Base-by-base conservation (phyloP, 2,113 vertebrate genomes). In the Paedocypris sp. region DNA sequence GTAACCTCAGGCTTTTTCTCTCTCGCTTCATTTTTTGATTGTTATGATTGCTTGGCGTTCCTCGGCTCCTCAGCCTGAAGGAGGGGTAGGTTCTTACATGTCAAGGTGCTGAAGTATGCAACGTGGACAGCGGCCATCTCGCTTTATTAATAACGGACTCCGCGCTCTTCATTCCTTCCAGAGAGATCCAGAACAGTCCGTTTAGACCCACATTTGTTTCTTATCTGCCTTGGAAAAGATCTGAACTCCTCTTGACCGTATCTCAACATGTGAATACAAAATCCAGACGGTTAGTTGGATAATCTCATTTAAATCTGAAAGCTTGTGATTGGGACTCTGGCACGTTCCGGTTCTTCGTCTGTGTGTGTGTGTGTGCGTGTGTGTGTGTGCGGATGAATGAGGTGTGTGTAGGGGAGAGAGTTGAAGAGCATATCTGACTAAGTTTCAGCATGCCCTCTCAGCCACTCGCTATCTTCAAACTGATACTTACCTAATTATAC, bases 11-110 rank as follows among this genome's bases (percentile, higher is more conserved):
- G 71, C 60, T 28, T 11, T 31, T 12, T 23, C 47, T 49, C 18
- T 60, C 57, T 61, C 64, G 58, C 47, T 71, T 77, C 70, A 59
- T 68, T 74, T 72, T 64, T 36, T 68, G 69, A 71, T 77, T 79
- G 79, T 80, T 80, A 64, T 77, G 78, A 77, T 76, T 79, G 75
- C 76, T 50, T 68, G 20, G 72, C 70, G 80, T 79, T 83, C 78
- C 73, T 80, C 47, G 53, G 60, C 74, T 60, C 58, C 75, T 68
- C 31, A 71, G 82, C 83, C 80, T 78, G 80, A 73, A 83, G 81
- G 79, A 80, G 73, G 77, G 77, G 78, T 82, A 74, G 76, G 83
- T 83, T 80, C 74, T 74, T 85, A 85, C 85, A 80, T 83, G 85
- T 85, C 75, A 73, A 72, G 4, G 29, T 68, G 68, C 63, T 42